These are phyloP conservation scores for Hydrolagus affinis DNA, from an alignment of 2,113 vertebrate genomes.

Conservation along the genomic window DNA sequence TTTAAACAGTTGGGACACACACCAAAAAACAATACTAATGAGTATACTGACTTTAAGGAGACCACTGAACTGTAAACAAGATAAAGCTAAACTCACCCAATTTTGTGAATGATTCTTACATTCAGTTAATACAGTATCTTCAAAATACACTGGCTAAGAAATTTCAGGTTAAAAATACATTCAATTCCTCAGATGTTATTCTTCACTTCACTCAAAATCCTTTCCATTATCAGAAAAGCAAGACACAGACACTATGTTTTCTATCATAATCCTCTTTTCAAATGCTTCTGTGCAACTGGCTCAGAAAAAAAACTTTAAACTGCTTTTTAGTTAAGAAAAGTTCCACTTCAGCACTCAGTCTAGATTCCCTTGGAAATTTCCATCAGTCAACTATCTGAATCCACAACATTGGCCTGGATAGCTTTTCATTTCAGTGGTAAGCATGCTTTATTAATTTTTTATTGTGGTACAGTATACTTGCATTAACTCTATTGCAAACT, in stretches of 20 bases:
- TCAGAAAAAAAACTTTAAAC: slow-evolving; percentile 37
- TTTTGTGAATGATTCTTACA: slow-evolving; percentile 13
- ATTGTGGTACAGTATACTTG: slow-evolving; percentile 48
- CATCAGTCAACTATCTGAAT: slow-evolving; percentile 44
- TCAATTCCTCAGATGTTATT: slow-evolving; percentile 36
- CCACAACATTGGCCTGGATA: slow-evolving; percentile 35
- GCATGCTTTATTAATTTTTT: slow-evolving; percentile 48
- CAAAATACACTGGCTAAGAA: background rate
- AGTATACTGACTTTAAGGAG: background rate
- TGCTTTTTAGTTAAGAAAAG: slow-evolving; percentile 41
- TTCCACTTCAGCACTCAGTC: slow-evolving; percentile 44
- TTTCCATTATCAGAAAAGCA: slow-evolving; percentile 42
- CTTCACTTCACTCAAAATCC: slow-evolving; percentile 37
- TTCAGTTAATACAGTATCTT: slow-evolving; percentile 7
- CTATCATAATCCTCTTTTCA: slow-evolving; percentile 41
- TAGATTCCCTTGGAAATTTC: slow-evolving; percentile 42
- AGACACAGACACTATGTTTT: slow-evolving; percentile 44
- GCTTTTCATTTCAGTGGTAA: slow-evolving; percentile 36
- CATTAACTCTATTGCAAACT: slow-evolving; percentile 45
- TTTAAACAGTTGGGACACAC: background rate
- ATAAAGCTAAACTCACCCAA: background rate
- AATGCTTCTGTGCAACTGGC: slow-evolving; percentile 39
- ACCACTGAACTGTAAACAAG: slow-evolving; percentile 1
- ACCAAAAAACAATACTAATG: background rate
- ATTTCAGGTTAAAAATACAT: slow-evolving; percentile 24